Evolutionary conservation across 2,888 invertebrate genomes (phyloP), one percentile per base, ranked within the genome.

Genomic region (Neoscelio sp.): DNA sequence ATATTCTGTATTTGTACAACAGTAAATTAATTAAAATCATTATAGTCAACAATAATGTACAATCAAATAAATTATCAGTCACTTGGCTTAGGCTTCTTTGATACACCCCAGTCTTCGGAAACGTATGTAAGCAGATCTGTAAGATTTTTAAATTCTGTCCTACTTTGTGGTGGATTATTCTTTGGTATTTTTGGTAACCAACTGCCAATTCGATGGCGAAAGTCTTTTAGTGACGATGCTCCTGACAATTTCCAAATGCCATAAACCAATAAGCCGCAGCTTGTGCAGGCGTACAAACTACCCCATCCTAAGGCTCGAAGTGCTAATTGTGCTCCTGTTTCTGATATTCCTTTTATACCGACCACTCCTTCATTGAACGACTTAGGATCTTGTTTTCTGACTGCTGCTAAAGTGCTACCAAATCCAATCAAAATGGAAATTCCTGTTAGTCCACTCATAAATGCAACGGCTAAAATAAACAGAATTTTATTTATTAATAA

Each of bases 211-310:
- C 95, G 97, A 48, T 92, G 83, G 80, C 96, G 93, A 89, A 98
- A 98, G 83, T 98, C 98, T 84, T 94, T 92, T 56, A 97, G 96
- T 92, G 95, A 94, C 85, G 93, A 93, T 17, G 97, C 97, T 64
- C 97, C 98, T 35, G 97, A 95, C 8, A 97, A 87, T 91, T 97
- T 98, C 96, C 97, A 98, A 73, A 97, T 93, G 7, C 94, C 94
- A 90, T 94, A 97, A 88, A 95, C 96, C 58, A 98, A 90, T 52
- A 95, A 89, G 5, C 96, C 94, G 64, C 97, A 96, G 0, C 98
- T 98, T 28, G 95, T 92, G n/a, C 97, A 91, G 0, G 98, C 97
- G 91, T 96, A 97, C 0, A 97, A 81, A 0, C 96, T 95, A 1
- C 97, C 98, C 95, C 96, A 96, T 4, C 95, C 96, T 0, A 98